Evolutionary conservation across 2,113 vertebrate genomes (phyloP), one percentile per base, ranked within the genome.

Genomic region (Poecile atricapillus): DNA sequence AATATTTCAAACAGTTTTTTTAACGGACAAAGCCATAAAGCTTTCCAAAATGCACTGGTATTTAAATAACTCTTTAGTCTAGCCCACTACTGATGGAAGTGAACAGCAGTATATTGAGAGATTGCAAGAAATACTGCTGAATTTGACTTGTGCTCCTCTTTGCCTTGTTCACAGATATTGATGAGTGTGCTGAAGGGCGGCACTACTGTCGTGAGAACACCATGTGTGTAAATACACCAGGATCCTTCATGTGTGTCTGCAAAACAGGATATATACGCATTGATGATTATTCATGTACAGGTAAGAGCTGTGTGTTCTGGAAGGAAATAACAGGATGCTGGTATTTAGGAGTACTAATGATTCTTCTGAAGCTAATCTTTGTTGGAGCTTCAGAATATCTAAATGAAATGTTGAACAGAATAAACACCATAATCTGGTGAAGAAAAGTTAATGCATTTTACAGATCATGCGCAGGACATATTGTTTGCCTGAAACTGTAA

Each of bases 121-220:
- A 49, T 17, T 65, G 21, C 33, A 28, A 59, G 59, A 55, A 78
- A 39, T 5, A 7, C 27, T 7, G 7, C 43, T 46, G 56, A 39
- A 37, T n/a, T 77, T 96, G 53, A 96, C 81, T 65, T 11, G 2
- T 85, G 58, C 60, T 65, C 24, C 37, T 69, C 50, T 23, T 74
- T 93, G 39, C 63, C 86, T 67, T 94, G 56, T 96, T 94, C 81
- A 64, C 94, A 99, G 99, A 99, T 97, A 98, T 99, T 28, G 99
- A 99, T 69, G 99, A 99, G 94, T 99, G 99, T 86, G 99, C 99
- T 23, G 99, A 99, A 96, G 99, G 99, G 27, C 98, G 98, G 62
- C 99, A 99, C 95, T 99, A 99, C 98, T 99, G 99, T 93, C 98
- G 98, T 17, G 99, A 99, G 97, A 99, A 99, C 89, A 99, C 99